Evolutionary conservation across 2,113 vertebrate genomes (phyloP), one percentile per base, ranked within the genome.

Genomic region (Gnathonemus echidnorhynchus): DNA sequence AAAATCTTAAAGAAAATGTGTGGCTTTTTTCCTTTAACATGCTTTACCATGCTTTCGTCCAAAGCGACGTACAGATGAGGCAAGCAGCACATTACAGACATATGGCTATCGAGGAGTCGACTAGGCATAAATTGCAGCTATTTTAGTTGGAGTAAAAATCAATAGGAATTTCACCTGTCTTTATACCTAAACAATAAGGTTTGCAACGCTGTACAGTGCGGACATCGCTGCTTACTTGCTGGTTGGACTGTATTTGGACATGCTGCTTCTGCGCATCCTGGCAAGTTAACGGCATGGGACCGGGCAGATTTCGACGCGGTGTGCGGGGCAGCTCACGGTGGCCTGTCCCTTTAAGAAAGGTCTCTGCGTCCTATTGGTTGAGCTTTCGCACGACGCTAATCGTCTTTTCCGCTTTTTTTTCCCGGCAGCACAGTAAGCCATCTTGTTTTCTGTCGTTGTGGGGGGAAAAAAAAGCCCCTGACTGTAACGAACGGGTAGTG

Each of bases 381-480:
- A 10, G 70, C 70, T 24, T n/a, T 6, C 35, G 46, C 48, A 46
- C 86, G 48, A 77, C 56, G 17, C 13, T 62, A 88, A 77, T 56
- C 17, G 89, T 85, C 48, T 8, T 27, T 89, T 91, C 90, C 91
- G 88, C 90, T n/a, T 92, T 91, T 90, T 50, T 90, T 49, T 39
- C 87, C 91, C 90, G 90, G 93, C 66, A 0, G 88, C 1, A 50
- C 50, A 89, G 85, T 86, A 91, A 88, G 95, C 96, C 96, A 97
- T 97, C 95, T 97, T 97, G 96, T 96, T 91, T 92, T 92, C 24
- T 53, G 19, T 53, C 58, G 86, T 88, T 85, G 50, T 48, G 42
- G 27, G 74, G 62, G 74, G 74, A 1, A 66, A 50, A 86, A 46
- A 24, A 42, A 89, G 46, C 17, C 42, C 13, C 10, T 17, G 53